Evolutionary conservation across 2,888 invertebrate genomes (phyloP).

Genomic region (Cheilosia vernalis): DNA sequence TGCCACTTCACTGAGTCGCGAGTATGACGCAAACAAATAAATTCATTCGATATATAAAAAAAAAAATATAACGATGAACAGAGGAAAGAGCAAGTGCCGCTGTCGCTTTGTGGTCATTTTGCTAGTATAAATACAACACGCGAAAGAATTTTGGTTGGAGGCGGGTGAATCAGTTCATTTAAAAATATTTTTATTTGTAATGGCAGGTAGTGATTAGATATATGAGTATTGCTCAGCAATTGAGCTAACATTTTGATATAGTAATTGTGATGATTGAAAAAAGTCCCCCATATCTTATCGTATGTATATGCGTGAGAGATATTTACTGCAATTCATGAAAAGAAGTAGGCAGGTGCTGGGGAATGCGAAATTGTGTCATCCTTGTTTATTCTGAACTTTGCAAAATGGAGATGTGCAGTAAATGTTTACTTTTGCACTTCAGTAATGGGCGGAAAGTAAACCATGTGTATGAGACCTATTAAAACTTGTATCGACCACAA

Average conservation of each 20-base stretch:
- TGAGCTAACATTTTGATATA: background rate
- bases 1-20: background rate
- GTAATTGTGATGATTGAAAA: background rate
- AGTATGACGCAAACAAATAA: constrained; percentile 29
- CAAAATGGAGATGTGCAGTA: background rate
- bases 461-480: too few relatives aligned
- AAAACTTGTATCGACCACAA: too few relatives aligned
- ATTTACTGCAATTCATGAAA: too few relatives aligned
- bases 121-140: background rate
- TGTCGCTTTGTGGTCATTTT: constrained; percentile 1
- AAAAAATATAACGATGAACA: background rate
- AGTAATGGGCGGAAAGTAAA: too few relatives aligned
- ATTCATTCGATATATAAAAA: constrained; percentile 21
- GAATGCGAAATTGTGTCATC: background rate
- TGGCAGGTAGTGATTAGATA: constrained; percentile 44
- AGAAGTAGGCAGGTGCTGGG: too few relatives aligned
- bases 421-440: too few relatives aligned
- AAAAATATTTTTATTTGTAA: constrained; percentile 38
- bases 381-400: background rate
- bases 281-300: too few relatives aligned
- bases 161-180: constrained; percentile 35
- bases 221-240: background rate
- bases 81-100: too few relatives aligned
- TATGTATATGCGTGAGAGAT: too few relatives aligned
- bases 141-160: constrained; percentile 13